Conservation (phyloP, 2,113 vertebrate species). For the Heloderma charlesbogerti region DNA sequence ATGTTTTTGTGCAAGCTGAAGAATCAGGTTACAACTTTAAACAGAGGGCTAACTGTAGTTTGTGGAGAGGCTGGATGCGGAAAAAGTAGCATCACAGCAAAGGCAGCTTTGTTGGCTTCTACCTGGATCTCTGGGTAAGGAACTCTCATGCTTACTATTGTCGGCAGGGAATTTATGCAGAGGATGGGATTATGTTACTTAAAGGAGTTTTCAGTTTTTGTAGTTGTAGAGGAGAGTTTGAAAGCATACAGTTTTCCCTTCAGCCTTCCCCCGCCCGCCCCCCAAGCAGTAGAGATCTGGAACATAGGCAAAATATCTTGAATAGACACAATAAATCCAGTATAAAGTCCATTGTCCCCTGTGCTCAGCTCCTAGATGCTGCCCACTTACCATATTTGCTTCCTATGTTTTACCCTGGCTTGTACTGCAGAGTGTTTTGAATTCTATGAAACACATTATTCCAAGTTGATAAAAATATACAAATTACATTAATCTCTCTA, state of each 20-base stretch:
- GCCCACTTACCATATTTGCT: background rate
- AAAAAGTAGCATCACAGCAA: slow-evolving; percentile 74
- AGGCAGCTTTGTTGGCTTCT: slow-evolving; percentile 64
- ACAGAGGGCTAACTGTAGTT: slow-evolving; percentile 58
- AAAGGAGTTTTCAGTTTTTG: background rate
- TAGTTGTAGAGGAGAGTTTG: background rate
- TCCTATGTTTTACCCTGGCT: too few species aligned
- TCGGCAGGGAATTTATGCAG: background rate
- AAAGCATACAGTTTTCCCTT: background rate
- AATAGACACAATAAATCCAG: background rate
- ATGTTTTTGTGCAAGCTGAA: slow-evolving; percentile 64
- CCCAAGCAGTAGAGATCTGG: background rate
- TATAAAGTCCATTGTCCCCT: background rate
- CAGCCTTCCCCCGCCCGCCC: background rate
- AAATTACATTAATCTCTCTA: background rate
- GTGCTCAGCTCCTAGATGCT: background rate
- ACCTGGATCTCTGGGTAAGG: slow-evolving; percentile 73
- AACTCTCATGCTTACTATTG: background rate
- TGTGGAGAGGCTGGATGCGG: slow-evolving; percentile 72
- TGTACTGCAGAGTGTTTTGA: background rate
- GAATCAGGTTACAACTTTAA: slow-evolving; percentile 47
- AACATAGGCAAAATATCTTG: background rate
- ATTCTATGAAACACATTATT: background rate
- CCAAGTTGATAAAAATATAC: background rate
- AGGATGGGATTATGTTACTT: background rate